phyloP scores from a whole-genome alignment of 2,113 vertebrate genomes.

The Cnemophilus loriae region DNA sequence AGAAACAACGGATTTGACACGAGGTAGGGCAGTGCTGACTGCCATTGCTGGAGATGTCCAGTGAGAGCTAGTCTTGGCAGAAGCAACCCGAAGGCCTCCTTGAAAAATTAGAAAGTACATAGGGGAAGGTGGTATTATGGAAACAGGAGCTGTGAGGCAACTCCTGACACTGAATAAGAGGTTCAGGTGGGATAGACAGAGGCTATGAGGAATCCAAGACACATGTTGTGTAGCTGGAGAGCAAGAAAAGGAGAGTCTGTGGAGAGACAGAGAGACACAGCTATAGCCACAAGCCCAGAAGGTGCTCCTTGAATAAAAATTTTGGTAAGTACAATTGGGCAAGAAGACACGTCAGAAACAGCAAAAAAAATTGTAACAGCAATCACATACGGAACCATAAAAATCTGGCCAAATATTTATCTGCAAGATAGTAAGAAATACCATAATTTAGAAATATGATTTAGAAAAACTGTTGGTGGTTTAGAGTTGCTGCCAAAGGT shows the following conservation, averaged over 20 bases:
- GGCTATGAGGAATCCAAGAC: background rate
- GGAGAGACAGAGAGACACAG: background rate
- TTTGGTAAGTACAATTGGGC: background rate
- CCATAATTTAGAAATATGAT: background rate
- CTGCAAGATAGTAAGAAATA: background rate
- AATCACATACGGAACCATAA: background rate
- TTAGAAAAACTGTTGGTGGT: background rate
- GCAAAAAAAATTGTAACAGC: background rate
- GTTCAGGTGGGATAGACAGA: background rate
- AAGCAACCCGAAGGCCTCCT: background rate
- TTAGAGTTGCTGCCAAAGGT: background rate
- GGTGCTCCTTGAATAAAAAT: background rate
- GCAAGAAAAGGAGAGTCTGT: background rate
- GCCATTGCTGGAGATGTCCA: accelerated
- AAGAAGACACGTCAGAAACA: background rate
- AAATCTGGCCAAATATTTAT: background rate
- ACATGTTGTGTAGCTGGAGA: background rate
- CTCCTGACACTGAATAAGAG: background rate
- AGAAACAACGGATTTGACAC: background rate
- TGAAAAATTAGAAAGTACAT: background rate
- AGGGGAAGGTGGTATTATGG: background rate
- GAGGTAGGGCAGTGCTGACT: background rate
- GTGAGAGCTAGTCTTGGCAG: background rate
- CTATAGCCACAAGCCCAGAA: background rate
- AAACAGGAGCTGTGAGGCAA: background rate